A percentile compares a stretch with the other conserved stretches of the same genome.
Evolutionary conservation across 2,113 vertebrate genomes (phyloP).

Genomic region (Chaetura pelagica): DNA sequence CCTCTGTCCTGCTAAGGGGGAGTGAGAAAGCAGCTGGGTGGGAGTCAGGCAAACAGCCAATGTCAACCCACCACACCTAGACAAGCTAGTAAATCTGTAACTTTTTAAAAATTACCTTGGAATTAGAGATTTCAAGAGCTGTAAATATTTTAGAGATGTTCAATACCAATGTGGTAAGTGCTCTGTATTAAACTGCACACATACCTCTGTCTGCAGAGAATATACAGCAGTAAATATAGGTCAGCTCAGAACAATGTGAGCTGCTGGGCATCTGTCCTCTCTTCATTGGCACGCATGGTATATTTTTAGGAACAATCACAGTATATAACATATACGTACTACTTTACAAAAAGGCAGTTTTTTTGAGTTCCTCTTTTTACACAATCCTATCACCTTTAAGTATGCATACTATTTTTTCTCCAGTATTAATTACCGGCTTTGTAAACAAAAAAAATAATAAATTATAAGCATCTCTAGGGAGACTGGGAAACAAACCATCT

Average conservation of each 20-base stretch:
- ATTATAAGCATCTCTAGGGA: not conserved
- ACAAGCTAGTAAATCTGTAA: not conserved
- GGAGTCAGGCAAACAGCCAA: rapidly evolving
- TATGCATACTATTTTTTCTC: rapidly evolving
- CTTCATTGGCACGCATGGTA: not conserved
- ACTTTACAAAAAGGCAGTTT: not conserved
- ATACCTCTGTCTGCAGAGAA: not conserved
- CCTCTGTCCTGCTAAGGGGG: not conserved
- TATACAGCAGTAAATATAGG: not conserved
- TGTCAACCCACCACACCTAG: not conserved
- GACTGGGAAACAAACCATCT: not conserved
- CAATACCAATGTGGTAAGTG: not conserved
- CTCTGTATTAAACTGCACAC: not conserved
- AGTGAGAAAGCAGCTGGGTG: not conserved
- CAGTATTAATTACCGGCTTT: not conserved
- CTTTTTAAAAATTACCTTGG: not conserved
- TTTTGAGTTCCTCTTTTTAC: not conserved
- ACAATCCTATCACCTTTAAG: not conserved
- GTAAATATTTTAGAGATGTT: not conserved
- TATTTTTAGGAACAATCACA: not conserved
- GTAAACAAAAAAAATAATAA: not conserved
- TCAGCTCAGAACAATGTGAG: not conserved
- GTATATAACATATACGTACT: not conserved
- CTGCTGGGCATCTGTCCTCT: not conserved
- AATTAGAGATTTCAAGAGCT: not conserved